A percentile compares a stretch with the other conserved stretches of the same genome.
These are phyloP conservation scores for Pachypeltis micranthus DNA, from an alignment of 1,140 invertebrate species.

Conservation along the genomic window DNA sequence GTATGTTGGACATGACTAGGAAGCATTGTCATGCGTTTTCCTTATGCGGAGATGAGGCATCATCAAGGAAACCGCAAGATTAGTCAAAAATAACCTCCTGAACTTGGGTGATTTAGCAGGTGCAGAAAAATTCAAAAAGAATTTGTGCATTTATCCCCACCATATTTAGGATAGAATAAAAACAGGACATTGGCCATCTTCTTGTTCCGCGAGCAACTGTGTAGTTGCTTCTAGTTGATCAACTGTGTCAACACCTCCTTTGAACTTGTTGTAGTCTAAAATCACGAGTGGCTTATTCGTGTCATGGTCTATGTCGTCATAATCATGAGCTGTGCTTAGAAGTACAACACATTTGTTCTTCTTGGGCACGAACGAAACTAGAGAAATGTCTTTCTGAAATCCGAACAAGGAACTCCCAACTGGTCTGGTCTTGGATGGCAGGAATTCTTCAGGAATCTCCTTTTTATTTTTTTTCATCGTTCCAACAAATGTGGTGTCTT, in stretches of 20 bases:
- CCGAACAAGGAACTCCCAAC: constrained; percentile 17
- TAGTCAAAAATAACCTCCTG: too few species aligned
- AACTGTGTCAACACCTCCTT: constrained; percentile 30
- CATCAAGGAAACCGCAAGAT: too few species aligned
- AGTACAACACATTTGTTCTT: constrained; percentile 29
- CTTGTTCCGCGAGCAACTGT: constrained; percentile 22
- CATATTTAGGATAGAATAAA: constrained; percentile 29
- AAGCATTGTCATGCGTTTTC: too few species aligned
- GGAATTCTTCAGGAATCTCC: constrained; percentile 31
- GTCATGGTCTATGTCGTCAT: constrained; percentile 22
- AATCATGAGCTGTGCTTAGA: constrained; percentile 30
- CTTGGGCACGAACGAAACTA: constrained; percentile 22
- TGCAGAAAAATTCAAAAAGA: too few species aligned
- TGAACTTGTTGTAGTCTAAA: constrained; percentile 28
- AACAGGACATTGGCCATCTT: constrained; percentile 31
- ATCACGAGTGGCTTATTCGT: constrained; percentile 29
- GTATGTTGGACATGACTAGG: too few species aligned
- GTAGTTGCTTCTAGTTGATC: constrained; percentile 30
- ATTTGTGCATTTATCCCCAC: constrained; percentile 22
- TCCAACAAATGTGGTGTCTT: constrained; percentile 31
- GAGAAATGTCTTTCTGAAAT: constrained; percentile 20
- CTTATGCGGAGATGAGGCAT: too few species aligned
- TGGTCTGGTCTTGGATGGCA: constrained; percentile 26
- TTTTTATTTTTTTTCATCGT: constrained; percentile 32
- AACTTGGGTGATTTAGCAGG: too few species aligned